Conservation (phyloP, 2,113 vertebrate genomes). For the Cricetomys ansorgei region DNA sequence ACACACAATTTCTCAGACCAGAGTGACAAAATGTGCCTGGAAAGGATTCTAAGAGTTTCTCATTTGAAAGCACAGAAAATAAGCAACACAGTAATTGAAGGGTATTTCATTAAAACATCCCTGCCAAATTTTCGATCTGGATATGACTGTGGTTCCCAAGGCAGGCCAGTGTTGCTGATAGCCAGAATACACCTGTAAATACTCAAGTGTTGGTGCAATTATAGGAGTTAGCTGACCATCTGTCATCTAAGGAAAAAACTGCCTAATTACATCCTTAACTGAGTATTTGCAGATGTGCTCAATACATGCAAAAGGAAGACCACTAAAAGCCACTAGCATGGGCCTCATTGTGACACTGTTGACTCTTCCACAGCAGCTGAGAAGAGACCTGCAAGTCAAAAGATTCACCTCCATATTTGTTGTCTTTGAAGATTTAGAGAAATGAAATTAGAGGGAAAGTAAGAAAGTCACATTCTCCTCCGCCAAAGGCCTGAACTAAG, state of each 20-base stretch:
- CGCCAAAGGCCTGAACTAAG: not conserved
- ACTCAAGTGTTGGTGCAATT: constrained; percentile 61
- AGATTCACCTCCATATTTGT: not conserved
- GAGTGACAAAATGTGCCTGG: not conserved
- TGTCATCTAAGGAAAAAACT: constrained; percentile 67
- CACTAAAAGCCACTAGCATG: not conserved
- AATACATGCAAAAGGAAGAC: constrained; percentile 21
- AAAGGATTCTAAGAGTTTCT: constrained; percentile 29
- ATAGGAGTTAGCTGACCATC: constrained; percentile 52
- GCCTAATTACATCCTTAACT: constrained; percentile 61
- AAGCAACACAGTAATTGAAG: not conserved
- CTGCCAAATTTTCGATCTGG: constrained; percentile 36
- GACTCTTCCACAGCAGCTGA: constrained; percentile 37
- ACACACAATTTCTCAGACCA: not conserved
- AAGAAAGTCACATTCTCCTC: not conserved
- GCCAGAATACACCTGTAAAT: constrained; percentile 70
- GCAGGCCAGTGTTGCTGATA: constrained; percentile 5
- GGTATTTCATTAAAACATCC: not conserved
- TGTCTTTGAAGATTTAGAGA: not conserved
- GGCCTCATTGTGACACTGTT: constrained; percentile 30
- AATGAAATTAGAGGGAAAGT: not conserved
- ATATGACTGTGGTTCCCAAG: constrained; percentile 33
- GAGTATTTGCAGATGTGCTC: constrained; percentile 72
- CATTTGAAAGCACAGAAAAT: constrained; percentile 20
- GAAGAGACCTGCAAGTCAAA: not conserved